Evolutionary conservation across 1,140 invertebrate genomes (phyloP), one percentile per base, ranked within the genome.

Genomic region (Hyles euphorbiae): DNA sequence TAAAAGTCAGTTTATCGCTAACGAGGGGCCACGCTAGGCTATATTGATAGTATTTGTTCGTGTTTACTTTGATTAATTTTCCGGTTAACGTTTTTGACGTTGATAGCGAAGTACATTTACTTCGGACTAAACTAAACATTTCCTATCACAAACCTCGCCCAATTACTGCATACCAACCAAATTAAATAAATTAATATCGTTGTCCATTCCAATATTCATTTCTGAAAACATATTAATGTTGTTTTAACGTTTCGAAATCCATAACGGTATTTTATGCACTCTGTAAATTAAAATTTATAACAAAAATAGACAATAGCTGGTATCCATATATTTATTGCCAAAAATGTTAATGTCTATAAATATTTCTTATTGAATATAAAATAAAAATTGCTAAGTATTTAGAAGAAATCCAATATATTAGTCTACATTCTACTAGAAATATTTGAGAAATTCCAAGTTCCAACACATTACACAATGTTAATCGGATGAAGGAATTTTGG

Each of bases 1-100:
- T 81, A 76, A 78, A 80, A 80, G 74, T 68, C 56, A 58, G 65
- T 46, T 72, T 76, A 76, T 75, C 73, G 49, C 67, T 76, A 74
- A 75, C 73, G 70, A 80, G 68, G 56, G 61, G 50, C 66, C 67
- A 70, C 64, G 67, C 68, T 67, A 67, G 62, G 54, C 53, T 40
- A 53, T 54, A 53, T 57, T 53, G 65, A 68, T 66, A 58, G 65
- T 53, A 64, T 68, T 68, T 68, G 45, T 47, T 49, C 50, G 34
- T 58, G 50, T 49, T 60, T 57, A 36, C 52, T 53, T 71, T 79
- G 74, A 79, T 75, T 79, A 73, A 79, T 79, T 65, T 63, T 50
- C 58, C 36, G 52, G 34, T 51, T 68, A 72, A 72, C 74, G 63
- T 58, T 68, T 63, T 58, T 74, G 64, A 74, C 63, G 40, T 47